Base-by-base conservation (phyloP, 2,888 invertebrate genomes). In the Xestia sexstrigata region DNA sequence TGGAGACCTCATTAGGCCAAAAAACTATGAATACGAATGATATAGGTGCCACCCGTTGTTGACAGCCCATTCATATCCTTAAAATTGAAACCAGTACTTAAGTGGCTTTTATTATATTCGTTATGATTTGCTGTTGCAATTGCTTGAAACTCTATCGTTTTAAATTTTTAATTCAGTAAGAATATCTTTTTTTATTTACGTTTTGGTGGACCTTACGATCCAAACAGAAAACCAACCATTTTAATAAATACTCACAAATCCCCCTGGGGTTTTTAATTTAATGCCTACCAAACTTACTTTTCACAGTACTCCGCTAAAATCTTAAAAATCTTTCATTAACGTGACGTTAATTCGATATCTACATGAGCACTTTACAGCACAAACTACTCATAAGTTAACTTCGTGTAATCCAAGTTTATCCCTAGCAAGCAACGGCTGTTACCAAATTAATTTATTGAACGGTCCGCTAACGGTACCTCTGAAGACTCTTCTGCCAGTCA, bases 361-460 rank as follows among this genome's bases (percentile, higher is more conserved):
- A 87, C 78, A 79, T 81, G 68, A 45, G 63, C 52, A 76, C 78
- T 87, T 81, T 82, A 87, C 74, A 73, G 66, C 83, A 65, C 78
- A 76, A 87, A 85, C 85, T 85, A 75, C 74, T 79, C 78, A 67
- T 78, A 81, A 78, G 76, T 82, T 80, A 85, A 81, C 74, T 42
- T 78, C 78, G 42, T 75, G 81, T 82, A 79, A 86, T 85, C 83
- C 78, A 87, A 90, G 83, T 87, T 86, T 90, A 89, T 87, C 85
- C 89, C 87, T 80, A 75, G 84, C 86, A 77, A 87, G 84, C 84
- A 75, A 85, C 84, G 82, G 83, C 87, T 90, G 88, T 90, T 93
- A 93, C 92, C 90, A 93, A 95, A 95, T 95, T 94, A 95, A 95
- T 96, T 95, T 95, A 94, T 94, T 92, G 93, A 95, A 95, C 95